Evolutionary conservation across 2,797 vertebrate species (phyloP).

Genomic region (Euthynnus affinis): DNA sequence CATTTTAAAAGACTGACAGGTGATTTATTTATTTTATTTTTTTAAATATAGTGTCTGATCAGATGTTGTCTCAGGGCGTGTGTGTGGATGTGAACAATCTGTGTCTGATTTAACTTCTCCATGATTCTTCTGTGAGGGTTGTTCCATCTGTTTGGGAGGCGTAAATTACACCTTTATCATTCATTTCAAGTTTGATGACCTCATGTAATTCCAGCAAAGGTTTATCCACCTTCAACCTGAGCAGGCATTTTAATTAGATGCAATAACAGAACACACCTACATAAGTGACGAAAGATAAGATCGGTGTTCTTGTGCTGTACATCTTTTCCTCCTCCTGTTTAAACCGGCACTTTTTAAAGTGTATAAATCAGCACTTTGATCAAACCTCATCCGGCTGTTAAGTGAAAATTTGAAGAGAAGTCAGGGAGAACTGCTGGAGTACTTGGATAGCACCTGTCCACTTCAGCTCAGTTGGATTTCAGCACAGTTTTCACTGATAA

Average conservation of each 20-base stretch:
- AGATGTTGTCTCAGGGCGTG: no score
- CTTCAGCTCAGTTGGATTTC: conserved; percentile 28
- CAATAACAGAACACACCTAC: neutral
- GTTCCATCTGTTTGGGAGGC: neutral
- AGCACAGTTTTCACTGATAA: conserved; percentile 32
- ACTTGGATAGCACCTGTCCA: neutral
- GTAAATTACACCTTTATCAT: neutral
- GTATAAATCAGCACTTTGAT: conserved; percentile 1
- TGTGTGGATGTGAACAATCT: no score
- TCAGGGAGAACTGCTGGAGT: conserved; percentile 28
- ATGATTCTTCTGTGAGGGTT: neutral
- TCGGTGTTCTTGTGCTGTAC: neutral
- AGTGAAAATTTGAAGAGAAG: conserved; percentile 28
- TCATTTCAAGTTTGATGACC: neutral
- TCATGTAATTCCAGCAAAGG: neutral
- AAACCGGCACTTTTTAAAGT: neutral
- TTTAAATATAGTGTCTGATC: no score
- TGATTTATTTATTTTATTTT: no score
- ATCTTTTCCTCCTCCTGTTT: neutral
- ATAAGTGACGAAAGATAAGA: neutral
- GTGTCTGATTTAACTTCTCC: no score
- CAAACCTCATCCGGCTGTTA: conserved; percentile 5
- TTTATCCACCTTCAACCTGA: neutral
- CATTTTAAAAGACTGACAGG: no score
- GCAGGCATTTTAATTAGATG: neutral